Evolutionary conservation across 2,113 vertebrate species (phyloP), one percentile per base, ranked within the genome.

Genomic region (Ascaphus truei): DNA sequence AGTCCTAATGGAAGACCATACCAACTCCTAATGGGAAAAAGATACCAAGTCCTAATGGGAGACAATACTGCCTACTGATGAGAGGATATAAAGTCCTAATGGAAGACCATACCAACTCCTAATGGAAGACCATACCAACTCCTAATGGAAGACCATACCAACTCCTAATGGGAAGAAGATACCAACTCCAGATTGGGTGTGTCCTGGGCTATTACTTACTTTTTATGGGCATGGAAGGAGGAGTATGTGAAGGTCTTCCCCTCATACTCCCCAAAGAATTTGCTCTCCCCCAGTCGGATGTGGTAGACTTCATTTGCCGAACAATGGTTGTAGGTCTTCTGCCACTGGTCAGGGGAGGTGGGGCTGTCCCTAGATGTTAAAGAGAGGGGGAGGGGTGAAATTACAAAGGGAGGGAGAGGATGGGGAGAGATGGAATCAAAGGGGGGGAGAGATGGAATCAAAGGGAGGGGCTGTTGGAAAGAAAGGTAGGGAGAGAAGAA

Each of bases 211-310:
- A 4, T 8, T 7, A 39, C 90, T 84, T 75, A 92, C 91, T 92
- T 93, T 74, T 92, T 93, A 68, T 93, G 91, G 43, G 90, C 89
- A 7, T 93, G 91, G 79, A 93, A 93, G 20, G 91, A 91, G 20
- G 91, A 89, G 53, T 89, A 93, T 33, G 91, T 92, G 77, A 93
- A 93, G 73, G 90, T 93, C 77, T 92, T 92, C 65, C 90, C 90
- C 66, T 92, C 88, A 75, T 92, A 93, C 52, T 93, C 90, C 52
- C 90, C 89, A 6, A 93, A 92, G 80, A 93, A 92, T 81, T 92
- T 92, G 76, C 90, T 92, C 72, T 92, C 91, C 47, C 90, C 90
- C 75, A 93, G 82, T 27, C 87, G 86, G 51, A 92, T 92, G 77
- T 93, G 91, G 72, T 93, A 88, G 55, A 92, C 88, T 76, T 93